A percentile compares a stretch with the other conserved stretches of the same genome.
Conservation (phyloP, 2,797 vertebrate genomes). For the Jordanella pulchra region DNA sequence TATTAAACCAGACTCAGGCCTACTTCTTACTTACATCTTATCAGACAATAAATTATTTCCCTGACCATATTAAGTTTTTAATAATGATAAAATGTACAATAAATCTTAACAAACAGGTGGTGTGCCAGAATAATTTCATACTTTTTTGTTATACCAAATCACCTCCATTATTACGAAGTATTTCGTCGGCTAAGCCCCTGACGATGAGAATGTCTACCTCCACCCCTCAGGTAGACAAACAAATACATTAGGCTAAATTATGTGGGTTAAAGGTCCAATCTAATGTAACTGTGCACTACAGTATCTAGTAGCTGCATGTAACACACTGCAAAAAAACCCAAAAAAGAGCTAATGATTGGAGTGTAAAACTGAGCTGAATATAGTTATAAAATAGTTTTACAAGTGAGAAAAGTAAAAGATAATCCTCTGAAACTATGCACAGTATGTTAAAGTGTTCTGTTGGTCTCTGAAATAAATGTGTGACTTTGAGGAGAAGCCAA, state of each 20-base stretch:
- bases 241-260: background rate
- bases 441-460: background rate
- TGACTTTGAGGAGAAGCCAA: background rate
- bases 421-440: background rate
- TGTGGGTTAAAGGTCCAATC: background rate
- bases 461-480: slow-evolving; percentile 14
- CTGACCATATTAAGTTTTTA: no score
- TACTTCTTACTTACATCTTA: no score
- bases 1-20: no score
- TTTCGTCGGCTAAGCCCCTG: no score
- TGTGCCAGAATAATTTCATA: no score
- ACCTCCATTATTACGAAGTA: no score
- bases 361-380: background rate
- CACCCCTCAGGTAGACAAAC: no score
- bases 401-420: background rate
- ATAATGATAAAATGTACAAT: no score
- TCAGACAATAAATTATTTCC: no score
- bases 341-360: background rate
- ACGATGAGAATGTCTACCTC: no score
- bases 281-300: background rate
- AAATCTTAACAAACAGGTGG: no score
- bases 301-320: background rate
- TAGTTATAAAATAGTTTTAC: slow-evolving; percentile 1
- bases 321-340: background rate
- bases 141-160: no score